phyloP scores from a whole-genome alignment of 2,797 vertebrate genomes.

The Enteromius fasciolatus region DNA sequence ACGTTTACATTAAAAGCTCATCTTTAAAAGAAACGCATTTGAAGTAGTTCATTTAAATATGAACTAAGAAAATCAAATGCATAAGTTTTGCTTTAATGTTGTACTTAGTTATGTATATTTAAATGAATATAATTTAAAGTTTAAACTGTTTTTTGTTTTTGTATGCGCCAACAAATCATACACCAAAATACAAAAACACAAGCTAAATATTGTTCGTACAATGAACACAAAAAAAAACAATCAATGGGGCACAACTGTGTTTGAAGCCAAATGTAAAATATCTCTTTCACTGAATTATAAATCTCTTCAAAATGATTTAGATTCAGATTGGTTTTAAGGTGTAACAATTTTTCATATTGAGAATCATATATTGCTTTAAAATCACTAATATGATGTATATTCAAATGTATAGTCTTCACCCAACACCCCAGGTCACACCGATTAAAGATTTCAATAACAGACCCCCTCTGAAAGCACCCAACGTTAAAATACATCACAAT shows the following conservation, averaged over 20 bases:
- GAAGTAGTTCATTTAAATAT: not conserved
- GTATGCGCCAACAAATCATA: not conserved
- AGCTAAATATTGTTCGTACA: not conserved
- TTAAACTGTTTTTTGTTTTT: not conserved
- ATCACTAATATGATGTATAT: not conserved
- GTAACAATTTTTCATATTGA: not conserved
- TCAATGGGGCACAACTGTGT: not conserved
- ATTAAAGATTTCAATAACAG: constrained; percentile 18
- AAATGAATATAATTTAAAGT: not conserved
- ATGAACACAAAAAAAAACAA: not conserved
- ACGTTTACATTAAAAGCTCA: not conserved
- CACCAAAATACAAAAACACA: not conserved
- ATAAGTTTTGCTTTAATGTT: not conserved
- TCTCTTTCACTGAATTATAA: not conserved
- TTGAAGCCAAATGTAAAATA: not conserved
- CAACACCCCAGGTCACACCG: not conserved
- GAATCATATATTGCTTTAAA: not conserved
- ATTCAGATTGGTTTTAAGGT: not conserved
- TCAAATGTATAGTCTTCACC: not conserved
- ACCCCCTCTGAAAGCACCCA: constrained; percentile 18
- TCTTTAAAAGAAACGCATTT: not conserved
- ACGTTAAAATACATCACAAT: constrained; percentile 31
- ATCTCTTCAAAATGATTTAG: not conserved
- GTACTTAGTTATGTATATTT: too few species aligned
- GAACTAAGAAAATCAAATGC: not conserved